Base-by-base conservation (phyloP, 2,888 invertebrate genomes). In the Leptinotarsa haldemani region DNA sequence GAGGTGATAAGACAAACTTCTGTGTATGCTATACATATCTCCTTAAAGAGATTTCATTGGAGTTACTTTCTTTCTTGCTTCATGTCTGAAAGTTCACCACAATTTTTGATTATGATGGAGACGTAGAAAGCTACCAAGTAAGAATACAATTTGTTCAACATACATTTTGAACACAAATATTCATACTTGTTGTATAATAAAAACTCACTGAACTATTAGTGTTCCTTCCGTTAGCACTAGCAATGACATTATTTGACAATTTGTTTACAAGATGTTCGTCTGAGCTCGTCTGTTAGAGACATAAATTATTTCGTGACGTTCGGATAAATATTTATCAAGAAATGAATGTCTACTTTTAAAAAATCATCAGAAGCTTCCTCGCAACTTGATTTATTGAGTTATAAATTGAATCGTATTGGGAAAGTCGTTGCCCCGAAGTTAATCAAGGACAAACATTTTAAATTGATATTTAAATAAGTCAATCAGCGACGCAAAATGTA, bases 221-320 rank as follows among this genome's bases (percentile, higher is more conserved):
- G 72, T 68, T 70, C 69, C 65, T 74, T 74, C 74, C 71, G 69
- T 74, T 74, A 67, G 52, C 74, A 73, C 64, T 68, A 56, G 56
- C 71, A 68, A 74, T 74, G 74, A 76, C 75, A 78, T 78, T 78
- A 76, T 78, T 78, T 75, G 78, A 77, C 79, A 79, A 79, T 79
- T 79, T 79, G 78, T 78, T 77, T 77, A 76, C 77, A 70, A 77
- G 73, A 61, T 30, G 68, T 53, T 64, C 66, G 71, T 72, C 69
- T 70, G 70, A 20, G 68, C 63, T 64, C 69, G 71, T 70, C 69
- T 70, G 70, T 67, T 70, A 20, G 58, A 40, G 52, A 61, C 61
- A 61, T 70, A 73, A 73, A 70, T 73, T 70, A 73, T 70, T 65
- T 56, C 53, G 18, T 56, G 56, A 68, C 52, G 64, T 73, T 65